These are phyloP conservation scores for Rhadina sibilatrix DNA, from an alignment of 2,113 vertebrate genomes.

Conservation along the genomic window DNA sequence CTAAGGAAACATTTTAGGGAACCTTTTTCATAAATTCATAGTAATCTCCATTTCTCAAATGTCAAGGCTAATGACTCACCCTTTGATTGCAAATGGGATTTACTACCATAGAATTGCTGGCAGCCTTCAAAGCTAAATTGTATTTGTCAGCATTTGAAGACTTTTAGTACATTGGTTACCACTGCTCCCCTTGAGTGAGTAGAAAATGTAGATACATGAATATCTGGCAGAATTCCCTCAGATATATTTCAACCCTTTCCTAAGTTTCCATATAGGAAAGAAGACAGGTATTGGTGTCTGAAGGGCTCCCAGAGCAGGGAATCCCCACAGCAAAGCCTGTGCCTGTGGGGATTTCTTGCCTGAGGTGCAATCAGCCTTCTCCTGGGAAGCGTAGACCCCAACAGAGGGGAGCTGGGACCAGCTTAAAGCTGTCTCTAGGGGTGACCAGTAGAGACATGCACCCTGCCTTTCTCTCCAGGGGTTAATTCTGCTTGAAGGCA, in stretches of 20 bases:
- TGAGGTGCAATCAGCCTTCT: background rate
- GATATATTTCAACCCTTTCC: conserved; percentile 28
- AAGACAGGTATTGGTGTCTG: background rate
- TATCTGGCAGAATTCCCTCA: conserved; percentile 52
- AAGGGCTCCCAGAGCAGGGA: background rate
- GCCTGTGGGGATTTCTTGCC: background rate
- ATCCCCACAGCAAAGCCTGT: background rate
- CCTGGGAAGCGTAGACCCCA: background rate
- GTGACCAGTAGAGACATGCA: background rate
- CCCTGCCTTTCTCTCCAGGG: background rate
- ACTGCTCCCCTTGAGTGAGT: conserved; percentile 57
- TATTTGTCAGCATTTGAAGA: conserved; percentile 75
- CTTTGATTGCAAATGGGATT: conserved; percentile 77
- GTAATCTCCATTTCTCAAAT: conserved; percentile 77
- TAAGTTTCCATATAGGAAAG: conserved; percentile 11
- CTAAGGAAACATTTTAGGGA: conserved; percentile 76
- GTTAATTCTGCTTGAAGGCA: background rate
- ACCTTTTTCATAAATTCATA: conserved; percentile 74
- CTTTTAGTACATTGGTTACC: conserved; percentile 65
- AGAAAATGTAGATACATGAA: conserved; percentile 61
- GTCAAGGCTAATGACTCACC: conserved; percentile 76
- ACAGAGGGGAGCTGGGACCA: background rate
- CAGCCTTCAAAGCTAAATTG: conserved; percentile 74
- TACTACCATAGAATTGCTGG: conserved; percentile 74
- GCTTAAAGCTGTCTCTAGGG: background rate